Evolutionary conservation across 2,888 invertebrate species (phyloP).

Genomic region (Tridacna crocea): DNA sequence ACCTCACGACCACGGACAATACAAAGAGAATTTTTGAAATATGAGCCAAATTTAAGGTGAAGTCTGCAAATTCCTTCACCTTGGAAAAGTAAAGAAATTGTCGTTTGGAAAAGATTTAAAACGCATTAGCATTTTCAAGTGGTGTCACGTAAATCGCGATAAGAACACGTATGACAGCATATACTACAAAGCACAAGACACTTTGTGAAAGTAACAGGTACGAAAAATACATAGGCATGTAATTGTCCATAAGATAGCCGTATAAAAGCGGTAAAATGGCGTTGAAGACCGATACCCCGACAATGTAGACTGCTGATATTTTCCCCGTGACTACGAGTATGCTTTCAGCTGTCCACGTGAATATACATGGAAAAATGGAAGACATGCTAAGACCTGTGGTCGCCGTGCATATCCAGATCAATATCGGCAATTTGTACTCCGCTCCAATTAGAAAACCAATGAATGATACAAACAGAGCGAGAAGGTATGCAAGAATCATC

Average conservation of each 20-base stretch:
- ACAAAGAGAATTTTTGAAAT: too few species aligned
- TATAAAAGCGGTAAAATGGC: slow-evolving; percentile 63
- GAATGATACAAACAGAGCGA: slow-evolving; percentile 56
- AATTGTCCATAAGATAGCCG: slow-evolving; percentile 65
- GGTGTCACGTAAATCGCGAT: not conserved
- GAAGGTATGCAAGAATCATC: slow-evolving; percentile 79
- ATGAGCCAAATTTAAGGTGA: too few species aligned
- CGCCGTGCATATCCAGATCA: slow-evolving; percentile 63
- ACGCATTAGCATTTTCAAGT: not conserved
- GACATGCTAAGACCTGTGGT: slow-evolving; percentile 65
- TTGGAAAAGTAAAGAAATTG: too few species aligned
- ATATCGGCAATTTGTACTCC: slow-evolving; percentile 24
- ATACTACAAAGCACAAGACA: slow-evolving; percentile 9
- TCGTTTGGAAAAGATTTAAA: not conserved
- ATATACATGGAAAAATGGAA: slow-evolving; percentile 64
- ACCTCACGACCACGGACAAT: too few species aligned
- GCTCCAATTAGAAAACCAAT: slow-evolving; percentile 60
- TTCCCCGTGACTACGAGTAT: slow-evolving; percentile 63
- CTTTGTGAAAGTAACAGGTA: slow-evolving; percentile 59
- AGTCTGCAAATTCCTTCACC: too few species aligned
- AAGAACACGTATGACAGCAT: slow-evolving; percentile 16
- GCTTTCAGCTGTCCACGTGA: slow-evolving; percentile 68
- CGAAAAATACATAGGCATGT: slow-evolving; percentile 57
- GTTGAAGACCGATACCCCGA: slow-evolving; percentile 52
- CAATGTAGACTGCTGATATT: slow-evolving; percentile 60